A percentile compares a stretch with the other conserved stretches of the same genome.
Evolutionary conservation across 2,888 invertebrate genomes (phyloP).

Genomic region (Rotaria sp.): DNA sequence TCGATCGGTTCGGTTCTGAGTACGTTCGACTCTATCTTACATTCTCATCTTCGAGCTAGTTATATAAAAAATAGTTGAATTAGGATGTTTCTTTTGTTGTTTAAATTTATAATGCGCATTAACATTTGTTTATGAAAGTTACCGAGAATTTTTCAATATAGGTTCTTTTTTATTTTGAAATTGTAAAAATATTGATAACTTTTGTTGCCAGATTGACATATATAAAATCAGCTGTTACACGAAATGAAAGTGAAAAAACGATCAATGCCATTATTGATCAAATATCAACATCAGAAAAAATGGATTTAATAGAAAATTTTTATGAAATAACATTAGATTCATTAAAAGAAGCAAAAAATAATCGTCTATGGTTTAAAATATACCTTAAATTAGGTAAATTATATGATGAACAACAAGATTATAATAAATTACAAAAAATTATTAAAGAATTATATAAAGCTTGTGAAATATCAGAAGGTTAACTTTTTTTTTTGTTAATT

Average conservation of each 20-base stretch:
- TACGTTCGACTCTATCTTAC: too few relatives aligned
- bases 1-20: too few relatives aligned
- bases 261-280: conserved; percentile 98
- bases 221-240: conserved; percentile 95
- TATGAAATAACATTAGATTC: conserved; percentile 70
- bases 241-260: conserved; percentile 98
- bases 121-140: too few relatives aligned
- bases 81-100: too few relatives aligned
- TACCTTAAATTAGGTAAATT: conserved; percentile 96
- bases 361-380: conserved; percentile 97
- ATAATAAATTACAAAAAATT: conserved; percentile 85
- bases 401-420: conserved; percentile 91
- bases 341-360: conserved; percentile 90
- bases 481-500: conserved; percentile 42
- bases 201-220: conserved; percentile 73
- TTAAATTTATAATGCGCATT: too few relatives aligned
- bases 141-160: too few relatives aligned
- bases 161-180: too few relatives aligned
- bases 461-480: conserved; percentile 58
- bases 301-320: conserved; percentile 93
- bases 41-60: too few relatives aligned
- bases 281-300: conserved; percentile 91
- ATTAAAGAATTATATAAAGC: conserved; percentile 91
- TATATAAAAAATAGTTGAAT: too few relatives aligned
- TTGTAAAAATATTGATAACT: too few relatives aligned